Evolutionary conservation across 2,113 vertebrate genomes (phyloP), one percentile per base, ranked within the genome.

Genomic region (Odocoileus virginianus): DNA sequence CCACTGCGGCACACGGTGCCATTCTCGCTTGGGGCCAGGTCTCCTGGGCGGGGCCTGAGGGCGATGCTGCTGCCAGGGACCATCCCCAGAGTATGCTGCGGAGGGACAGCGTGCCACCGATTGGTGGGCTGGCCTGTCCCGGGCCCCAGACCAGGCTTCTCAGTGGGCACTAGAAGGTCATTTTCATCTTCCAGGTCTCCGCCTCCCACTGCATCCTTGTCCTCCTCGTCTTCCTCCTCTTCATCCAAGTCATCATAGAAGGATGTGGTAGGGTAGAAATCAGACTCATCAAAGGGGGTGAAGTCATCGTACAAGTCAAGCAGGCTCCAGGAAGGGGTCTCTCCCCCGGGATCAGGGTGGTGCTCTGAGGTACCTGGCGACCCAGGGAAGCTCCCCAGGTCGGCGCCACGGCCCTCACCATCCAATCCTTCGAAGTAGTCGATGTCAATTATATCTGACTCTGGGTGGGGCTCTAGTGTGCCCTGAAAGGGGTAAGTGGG

Each of bases 281-380:
- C 99, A 0, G 99, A 98, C 2, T 99, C 99, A 2, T 99, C 99
- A 8, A 99, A 99, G 12, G 99, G 99, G 0, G 99, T 99, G 98
- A 99, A 99, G 98, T 99, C 99, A 17, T 99, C 99, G 0, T 99
- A 99, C 94, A 98, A 99, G 83, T 99, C 99, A 0, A 99, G 99
- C 97, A 99, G 98, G 16, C 98, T 99, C 99, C 99, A 99, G 25
- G 99, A 99, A 11, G 99, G 99, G 3, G 99, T 98, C 67, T 99
- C 99, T 0, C 98, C 99, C 0, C 0, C 96, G 7, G 15, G 3
- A 21, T 97, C 97, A 2, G 96, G 92, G 97, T 33, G 87, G 95
- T 76, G 64, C 90, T 98, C 97, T 97, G 95, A 98, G 98, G 99
- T 97, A 98, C 21, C 98, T 95, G 90, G 98, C 96, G 82, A 60